phyloP scores from a whole-genome alignment of 1,140 invertebrate species.

The Aradophagus sp. region DNA sequence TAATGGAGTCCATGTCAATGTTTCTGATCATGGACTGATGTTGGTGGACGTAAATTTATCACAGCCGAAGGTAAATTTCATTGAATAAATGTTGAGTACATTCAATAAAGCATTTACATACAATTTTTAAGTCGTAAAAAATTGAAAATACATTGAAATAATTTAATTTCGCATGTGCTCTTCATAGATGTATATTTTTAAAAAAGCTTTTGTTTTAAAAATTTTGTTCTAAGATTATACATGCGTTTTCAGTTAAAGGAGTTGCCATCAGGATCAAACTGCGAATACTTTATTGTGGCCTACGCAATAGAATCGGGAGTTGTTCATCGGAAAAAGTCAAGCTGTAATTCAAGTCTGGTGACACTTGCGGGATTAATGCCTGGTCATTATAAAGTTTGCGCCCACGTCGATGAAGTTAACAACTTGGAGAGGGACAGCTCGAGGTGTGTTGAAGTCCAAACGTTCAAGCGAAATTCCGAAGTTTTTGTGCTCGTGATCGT shows the following conservation, averaged over 20 bases:
- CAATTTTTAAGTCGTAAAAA: too few species aligned
- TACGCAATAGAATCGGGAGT: constrained; percentile 60
- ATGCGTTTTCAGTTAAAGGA: constrained; percentile 24
- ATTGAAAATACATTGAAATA: too few species aligned
- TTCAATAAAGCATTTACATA: too few species aligned
- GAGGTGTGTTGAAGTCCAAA: constrained; percentile 67
- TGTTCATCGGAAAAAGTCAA: constrained; percentile 63
- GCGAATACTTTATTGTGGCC: constrained; percentile 62
- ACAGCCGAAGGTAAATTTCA: constrained; percentile 28
- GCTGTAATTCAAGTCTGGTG: constrained; percentile 61
- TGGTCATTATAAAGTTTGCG: constrained; percentile 69
- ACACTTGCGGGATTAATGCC: constrained; percentile 63
- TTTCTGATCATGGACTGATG: constrained; percentile 64
- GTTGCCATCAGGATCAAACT: constrained; percentile 27
- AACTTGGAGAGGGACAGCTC: constrained; percentile 38
- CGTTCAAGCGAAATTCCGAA: constrained; percentile 60
- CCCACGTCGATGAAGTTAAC: constrained; percentile 60
- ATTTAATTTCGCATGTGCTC: too few species aligned
- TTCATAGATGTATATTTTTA: too few species aligned
- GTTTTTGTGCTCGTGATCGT: constrained; percentile 65
- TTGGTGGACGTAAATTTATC: constrained; percentile 62
- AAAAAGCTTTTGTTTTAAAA: too few species aligned
- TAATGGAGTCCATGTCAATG: constrained; percentile 66
- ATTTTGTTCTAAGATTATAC: too few species aligned
- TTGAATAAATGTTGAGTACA: too few species aligned